phyloP scores from a whole-genome alignment of 2,113 vertebrate genomes.

The Nicator chloris region DNA sequence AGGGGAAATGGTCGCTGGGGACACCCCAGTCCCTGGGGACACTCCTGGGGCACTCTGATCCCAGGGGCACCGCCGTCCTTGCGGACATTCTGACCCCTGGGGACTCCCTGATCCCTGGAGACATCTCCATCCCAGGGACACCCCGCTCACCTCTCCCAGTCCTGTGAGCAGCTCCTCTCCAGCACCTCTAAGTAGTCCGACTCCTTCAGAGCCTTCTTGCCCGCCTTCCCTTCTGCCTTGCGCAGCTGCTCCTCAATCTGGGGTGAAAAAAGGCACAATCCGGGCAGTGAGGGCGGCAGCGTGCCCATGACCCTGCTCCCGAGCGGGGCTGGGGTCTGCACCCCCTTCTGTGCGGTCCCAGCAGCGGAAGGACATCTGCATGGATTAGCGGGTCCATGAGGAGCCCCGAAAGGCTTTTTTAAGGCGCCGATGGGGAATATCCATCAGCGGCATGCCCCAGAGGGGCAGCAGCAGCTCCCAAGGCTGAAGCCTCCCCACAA shows the following conservation, averaged over 20 bases:
- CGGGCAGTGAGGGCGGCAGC: accelerated
- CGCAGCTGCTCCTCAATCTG: conserved; percentile 35
- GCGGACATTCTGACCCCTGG: not conserved
- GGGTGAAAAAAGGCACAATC: not conserved
- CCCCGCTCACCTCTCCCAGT: conserved; percentile 15
- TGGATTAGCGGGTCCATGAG: accelerated
- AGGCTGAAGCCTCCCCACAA: accelerated
- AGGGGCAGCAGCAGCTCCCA: not conserved
- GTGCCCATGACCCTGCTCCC: accelerated
- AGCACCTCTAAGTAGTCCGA: conserved; percentile 8
- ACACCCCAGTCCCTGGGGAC: no score
- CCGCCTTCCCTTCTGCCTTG: not conserved
- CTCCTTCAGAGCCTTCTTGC: conserved; percentile 20
- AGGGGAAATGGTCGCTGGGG: not conserved
- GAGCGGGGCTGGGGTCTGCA: accelerated
- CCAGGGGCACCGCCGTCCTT: not conserved
- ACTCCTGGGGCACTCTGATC: no score
- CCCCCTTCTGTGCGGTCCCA: accelerated
- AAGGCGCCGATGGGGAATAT: accelerated
- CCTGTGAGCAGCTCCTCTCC: conserved; percentile 22
- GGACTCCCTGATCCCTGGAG: not conserved
- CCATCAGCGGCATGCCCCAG: not conserved
- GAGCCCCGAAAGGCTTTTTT: not conserved
- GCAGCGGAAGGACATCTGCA: not conserved
- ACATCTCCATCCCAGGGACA: not conserved